Base-by-base conservation (phyloP, 2,888 invertebrate genomes). In the Calliscelio sp. region DNA sequence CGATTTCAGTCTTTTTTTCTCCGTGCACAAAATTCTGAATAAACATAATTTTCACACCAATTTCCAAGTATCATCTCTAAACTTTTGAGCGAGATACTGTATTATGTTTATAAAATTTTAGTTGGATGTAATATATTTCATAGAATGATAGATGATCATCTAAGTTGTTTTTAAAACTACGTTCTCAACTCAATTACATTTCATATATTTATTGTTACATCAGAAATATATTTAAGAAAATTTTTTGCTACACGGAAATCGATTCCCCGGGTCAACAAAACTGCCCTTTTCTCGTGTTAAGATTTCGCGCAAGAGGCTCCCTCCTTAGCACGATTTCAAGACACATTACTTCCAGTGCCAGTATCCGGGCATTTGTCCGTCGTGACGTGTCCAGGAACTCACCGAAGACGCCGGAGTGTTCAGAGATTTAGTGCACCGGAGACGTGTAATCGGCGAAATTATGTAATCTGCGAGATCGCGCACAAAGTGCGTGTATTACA, bases 331-430 rank as follows among this genome's bases (percentile, higher is more conserved):
- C 88, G 86, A 68, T 85, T 87, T 89, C 86, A 92, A 93, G 93
- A 93, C 89, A 90, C 91, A 93, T 92, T 91, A 90, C 93, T 93
- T 93, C 93, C 93, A 93, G 90, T 87, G 83, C 90, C 88, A 89
- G 92, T 92, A 93, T 93, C 93, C 93, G 93, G 93, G 89, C 92
- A 93, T 93, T 93, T 93, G 93, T 92, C 93, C 92, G 86, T 88
- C 87, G 87, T 91, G 92, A 91, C 93, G 90, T 89, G 89, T 90
- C 89, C 91, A 92, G 92, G 92, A 92, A 92, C 91, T 89, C 87
- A 84, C 74, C 80, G 80, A 81, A 84, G 83, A 87, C 80, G 80
- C 66, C 79, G 32, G 49, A 73, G 63, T 59, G 65, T 20, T 59
- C 53, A 11, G 55, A 81, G 81, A 81, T 81, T 74, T 81, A 81